These are phyloP conservation scores for Daboia siamensis DNA, from an alignment of 2,113 vertebrate genomes.

Conservation along the genomic window DNA sequence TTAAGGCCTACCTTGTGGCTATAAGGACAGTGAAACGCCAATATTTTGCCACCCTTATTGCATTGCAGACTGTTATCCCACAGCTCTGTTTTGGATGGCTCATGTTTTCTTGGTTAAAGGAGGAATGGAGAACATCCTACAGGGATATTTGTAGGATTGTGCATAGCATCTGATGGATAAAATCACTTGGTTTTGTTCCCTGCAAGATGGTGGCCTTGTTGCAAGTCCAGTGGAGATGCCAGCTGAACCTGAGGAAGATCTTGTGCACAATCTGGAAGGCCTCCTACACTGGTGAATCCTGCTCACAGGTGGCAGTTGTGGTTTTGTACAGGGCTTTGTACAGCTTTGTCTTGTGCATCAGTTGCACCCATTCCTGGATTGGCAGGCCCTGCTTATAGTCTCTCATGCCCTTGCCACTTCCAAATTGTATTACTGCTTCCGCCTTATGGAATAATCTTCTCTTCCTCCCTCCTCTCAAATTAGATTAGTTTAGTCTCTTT, in stretches of 20 bases:
- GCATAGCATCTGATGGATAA: not conserved
- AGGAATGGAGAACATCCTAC: not conserved
- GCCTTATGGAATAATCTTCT: not conserved
- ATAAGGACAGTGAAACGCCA: not conserved
- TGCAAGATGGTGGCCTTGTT: not conserved
- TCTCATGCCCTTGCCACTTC: not conserved
- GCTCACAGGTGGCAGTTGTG: not conserved
- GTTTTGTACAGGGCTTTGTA: too few relatives aligned
- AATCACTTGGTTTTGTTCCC: not conserved
- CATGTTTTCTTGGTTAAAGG: not conserved
- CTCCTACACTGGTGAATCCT: not conserved
- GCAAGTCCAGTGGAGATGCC: not conserved
- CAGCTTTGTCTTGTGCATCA: not conserved
- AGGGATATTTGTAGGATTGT: not conserved
- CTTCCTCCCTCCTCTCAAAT: not conserved
- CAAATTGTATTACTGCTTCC: not conserved
- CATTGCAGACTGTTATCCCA: not conserved
- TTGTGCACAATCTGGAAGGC: not conserved
- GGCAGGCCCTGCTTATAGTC: not conserved
- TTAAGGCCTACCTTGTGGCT: not conserved
- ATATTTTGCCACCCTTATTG: not conserved
- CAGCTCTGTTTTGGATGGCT: not conserved
- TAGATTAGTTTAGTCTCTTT: not conserved
- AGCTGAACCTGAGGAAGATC: not conserved
- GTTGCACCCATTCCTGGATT: not conserved